Evolutionary conservation across 64 coral and sea anemone genomes (phyloP).

Genomic region (Dendronephthya gigantea): DNA sequence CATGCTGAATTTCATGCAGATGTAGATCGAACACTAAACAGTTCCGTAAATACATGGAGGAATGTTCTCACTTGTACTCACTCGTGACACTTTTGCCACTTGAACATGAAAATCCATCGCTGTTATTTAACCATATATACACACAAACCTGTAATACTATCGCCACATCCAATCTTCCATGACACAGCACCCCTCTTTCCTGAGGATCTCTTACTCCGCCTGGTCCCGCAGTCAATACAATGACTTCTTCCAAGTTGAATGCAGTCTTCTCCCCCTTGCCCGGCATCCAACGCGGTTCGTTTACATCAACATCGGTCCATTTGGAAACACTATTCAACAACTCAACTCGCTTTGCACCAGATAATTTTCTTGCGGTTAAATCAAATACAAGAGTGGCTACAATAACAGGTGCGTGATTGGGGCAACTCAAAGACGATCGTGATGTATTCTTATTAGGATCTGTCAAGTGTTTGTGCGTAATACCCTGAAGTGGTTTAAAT

Average conservation of each 20-base stretch:
- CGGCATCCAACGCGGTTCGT: neutral
- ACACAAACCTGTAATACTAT: neutral
- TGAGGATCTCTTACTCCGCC: neutral
- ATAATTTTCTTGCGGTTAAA: neutral
- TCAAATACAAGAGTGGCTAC: neutral
- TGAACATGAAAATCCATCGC: too few species aligned
- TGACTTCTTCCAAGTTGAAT: neutral
- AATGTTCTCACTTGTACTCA: too few species aligned
- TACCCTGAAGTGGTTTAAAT: neutral
- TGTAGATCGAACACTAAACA: too few species aligned
- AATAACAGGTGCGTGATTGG: neutral
- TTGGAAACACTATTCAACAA: neutral
- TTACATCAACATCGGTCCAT: neutral
- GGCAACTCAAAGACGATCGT: neutral
- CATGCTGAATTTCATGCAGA: too few species aligned
- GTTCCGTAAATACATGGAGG: too few species aligned
- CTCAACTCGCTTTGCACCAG: neutral
- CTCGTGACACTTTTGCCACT: too few species aligned
- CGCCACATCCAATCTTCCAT: neutral
- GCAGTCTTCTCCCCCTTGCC: conserved; percentile 8
- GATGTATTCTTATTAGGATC: neutral
- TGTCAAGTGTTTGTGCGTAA: neutral
- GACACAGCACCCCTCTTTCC: neutral
- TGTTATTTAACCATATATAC: too few species aligned
- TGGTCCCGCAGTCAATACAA: neutral